Evolutionary conservation across 2,113 vertebrate species (phyloP).

Genomic region (Rana temporaria): DNA sequence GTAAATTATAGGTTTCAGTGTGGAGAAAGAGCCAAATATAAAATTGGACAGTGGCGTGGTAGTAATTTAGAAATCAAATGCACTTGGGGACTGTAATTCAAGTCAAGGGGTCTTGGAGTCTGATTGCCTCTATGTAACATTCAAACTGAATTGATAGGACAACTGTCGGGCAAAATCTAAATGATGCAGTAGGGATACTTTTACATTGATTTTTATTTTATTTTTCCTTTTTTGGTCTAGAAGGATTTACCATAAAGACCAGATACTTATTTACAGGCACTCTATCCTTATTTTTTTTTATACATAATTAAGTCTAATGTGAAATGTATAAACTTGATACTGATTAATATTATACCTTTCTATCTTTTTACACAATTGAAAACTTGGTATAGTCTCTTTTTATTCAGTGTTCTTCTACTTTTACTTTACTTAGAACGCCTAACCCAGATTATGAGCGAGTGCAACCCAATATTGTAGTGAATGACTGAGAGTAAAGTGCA

Average conservation of each 20-base stretch:
- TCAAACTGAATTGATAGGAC: conserved; percentile 36
- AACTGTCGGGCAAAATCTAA: conserved; percentile 13
- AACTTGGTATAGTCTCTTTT: too few relatives aligned
- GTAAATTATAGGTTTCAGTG: conserved; percentile 22
- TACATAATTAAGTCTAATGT: too few relatives aligned
- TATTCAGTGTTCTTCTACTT: too few relatives aligned
- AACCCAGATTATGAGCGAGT: too few relatives aligned
- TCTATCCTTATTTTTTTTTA: too few relatives aligned
- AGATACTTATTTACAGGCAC: too few relatives aligned
- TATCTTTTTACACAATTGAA: too few relatives aligned
- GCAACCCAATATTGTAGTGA: too few relatives aligned
- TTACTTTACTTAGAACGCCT: too few relatives aligned
- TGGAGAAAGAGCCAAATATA: conserved; percentile 5
- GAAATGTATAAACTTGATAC: too few relatives aligned
- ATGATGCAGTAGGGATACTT: neutral
- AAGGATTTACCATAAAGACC: neutral
- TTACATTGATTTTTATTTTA: neutral
- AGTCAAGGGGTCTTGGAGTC: conserved; percentile 5
- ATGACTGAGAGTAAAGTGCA: too few relatives aligned
- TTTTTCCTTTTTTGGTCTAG: neutral
- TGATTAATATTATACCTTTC: too few relatives aligned
- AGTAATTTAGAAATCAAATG: conserved; percentile 18
- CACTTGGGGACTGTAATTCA: conserved; percentile 9
- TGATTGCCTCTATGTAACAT: neutral
- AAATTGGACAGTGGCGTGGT: conserved; percentile 18